Percentiles rank a stretch among this genome's conserved stretches.
phyloP scores from a whole-genome alignment of 2,797 vertebrate species.

The Cyclura pinguis region DNA sequence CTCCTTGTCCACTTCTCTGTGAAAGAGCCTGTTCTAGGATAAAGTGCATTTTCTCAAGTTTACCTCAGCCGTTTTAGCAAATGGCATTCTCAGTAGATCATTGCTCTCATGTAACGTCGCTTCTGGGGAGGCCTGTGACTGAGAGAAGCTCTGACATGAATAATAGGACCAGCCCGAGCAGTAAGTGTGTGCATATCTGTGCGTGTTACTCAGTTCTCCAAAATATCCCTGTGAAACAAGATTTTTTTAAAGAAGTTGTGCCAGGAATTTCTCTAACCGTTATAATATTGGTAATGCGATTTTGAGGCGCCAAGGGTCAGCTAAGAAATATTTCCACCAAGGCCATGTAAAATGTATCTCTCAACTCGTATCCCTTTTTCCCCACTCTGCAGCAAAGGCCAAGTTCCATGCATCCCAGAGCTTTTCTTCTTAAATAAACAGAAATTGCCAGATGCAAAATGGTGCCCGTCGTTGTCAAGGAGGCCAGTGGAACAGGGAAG shows the following conservation, averaged over 20 bases:
- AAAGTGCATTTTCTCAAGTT: constrained; percentile 22
- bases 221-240: neutral
- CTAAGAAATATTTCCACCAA: neutral
- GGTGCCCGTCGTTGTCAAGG: neutral
- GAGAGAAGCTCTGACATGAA: neutral
- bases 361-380: neutral
- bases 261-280: neutral
- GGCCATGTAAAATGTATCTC: constrained; percentile 15
- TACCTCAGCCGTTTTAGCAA: constrained; percentile 1
- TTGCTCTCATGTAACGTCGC: neutral
- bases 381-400: neutral
- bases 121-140: neutral
- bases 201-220: neutral
- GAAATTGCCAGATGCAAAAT: constrained; percentile 14
- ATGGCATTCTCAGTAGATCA: neutral
- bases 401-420: neutral
- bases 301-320: neutral
- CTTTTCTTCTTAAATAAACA: neutral
- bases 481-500: constrained; percentile 19
- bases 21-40: neutral
- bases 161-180: neutral
- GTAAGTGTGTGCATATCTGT: neutral
- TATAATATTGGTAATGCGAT: neutral
- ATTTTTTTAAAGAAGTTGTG: neutral
- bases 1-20: neutral